These are phyloP conservation scores for Pseudorhombus dupliciocellatus DNA, from an alignment of 2,113 vertebrate genomes.

Conservation along the genomic window DNA sequence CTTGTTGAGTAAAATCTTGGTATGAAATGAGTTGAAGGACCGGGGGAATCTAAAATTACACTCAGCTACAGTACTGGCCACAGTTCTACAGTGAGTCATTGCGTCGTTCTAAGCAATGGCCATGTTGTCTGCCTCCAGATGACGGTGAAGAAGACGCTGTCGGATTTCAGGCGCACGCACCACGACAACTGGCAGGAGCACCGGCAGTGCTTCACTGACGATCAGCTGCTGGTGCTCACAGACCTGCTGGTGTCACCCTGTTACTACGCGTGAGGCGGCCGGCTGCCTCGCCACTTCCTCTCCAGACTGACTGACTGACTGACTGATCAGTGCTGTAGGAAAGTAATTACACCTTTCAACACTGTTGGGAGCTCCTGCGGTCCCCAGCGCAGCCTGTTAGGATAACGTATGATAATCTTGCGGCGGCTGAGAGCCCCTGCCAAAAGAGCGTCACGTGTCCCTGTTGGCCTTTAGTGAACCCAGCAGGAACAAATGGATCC, in stretches of 20 bases:
- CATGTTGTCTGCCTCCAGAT: slow-evolving; percentile 78
- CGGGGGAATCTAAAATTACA: no score
- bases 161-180: slow-evolving; percentile 97
- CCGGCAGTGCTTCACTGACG: slow-evolving; percentile 96
- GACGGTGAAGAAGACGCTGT: slow-evolving; percentile 98
- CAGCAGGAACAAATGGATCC: slow-evolving; percentile 19
- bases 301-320: slow-evolving; percentile 1
- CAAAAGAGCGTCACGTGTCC: slow-evolving; percentile 27
- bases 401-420: slow-evolving; percentile 14
- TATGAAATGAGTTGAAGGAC: no score
- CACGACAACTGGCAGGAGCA: slow-evolving; percentile 99
- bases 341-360: slow-evolving; percentile 7
- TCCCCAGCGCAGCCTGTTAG: slow-evolving; percentile 16
- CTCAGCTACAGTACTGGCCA: background rate
- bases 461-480: slow-evolving; percentile 43
- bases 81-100: background rate
- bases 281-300: slow-evolving; percentile 26
- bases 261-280: slow-evolving; percentile 88
- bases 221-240: slow-evolving; percentile 96
- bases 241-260: slow-evolving; percentile 96
- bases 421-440: slow-evolving; percentile 22
- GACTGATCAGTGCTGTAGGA: slow-evolving; percentile 1
- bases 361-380: slow-evolving; percentile 5
- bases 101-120: background rate
- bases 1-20: no score